These are phyloP conservation scores for Helicoverpa armigera DNA, from an alignment of 1,140 invertebrate species.

Conservation along the genomic window DNA sequence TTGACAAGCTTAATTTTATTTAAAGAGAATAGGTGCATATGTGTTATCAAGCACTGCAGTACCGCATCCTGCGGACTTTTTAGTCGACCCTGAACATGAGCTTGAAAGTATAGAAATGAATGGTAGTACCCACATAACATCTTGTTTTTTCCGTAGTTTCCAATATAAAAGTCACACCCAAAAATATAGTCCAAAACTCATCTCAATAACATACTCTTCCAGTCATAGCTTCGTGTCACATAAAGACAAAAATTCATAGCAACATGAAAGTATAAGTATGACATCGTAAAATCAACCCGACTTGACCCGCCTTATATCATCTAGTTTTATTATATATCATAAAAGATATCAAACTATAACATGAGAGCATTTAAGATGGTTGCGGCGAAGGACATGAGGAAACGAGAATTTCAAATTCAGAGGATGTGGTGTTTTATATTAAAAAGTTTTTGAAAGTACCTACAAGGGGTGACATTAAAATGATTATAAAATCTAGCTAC, in stretches of 20 bases:
- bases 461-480: too few species aligned
- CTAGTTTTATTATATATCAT: slow-evolving; percentile 61
- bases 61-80: too few species aligned
- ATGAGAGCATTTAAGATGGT: neutral
- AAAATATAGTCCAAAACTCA: neutral
- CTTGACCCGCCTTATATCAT: slow-evolving; percentile 48
- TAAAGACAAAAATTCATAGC: slow-evolving; percentile 45
- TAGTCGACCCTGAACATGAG: too few species aligned
- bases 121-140: too few species aligned
- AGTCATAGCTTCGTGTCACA: slow-evolving; percentile 16
- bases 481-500: too few species aligned
- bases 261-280: slow-evolving; percentile 52
- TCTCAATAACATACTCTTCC: neutral
- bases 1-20: too few species aligned
- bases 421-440: too few species aligned
- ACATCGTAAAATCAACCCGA: slow-evolving; percentile 64
- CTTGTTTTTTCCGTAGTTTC: too few species aligned
- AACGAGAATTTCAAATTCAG: neutral
- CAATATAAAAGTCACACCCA: neutral
- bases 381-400: neutral
- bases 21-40: too few species aligned
- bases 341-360: slow-evolving; percentile 54
- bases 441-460: too few species aligned
- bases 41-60: too few species aligned
- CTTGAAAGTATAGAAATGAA: too few species aligned